Percentiles rank a stretch among this genome's conserved stretches.
phyloP scores from a whole-genome alignment of 2,888 invertebrate species.

The Ichneumon xanthorius region DNA sequence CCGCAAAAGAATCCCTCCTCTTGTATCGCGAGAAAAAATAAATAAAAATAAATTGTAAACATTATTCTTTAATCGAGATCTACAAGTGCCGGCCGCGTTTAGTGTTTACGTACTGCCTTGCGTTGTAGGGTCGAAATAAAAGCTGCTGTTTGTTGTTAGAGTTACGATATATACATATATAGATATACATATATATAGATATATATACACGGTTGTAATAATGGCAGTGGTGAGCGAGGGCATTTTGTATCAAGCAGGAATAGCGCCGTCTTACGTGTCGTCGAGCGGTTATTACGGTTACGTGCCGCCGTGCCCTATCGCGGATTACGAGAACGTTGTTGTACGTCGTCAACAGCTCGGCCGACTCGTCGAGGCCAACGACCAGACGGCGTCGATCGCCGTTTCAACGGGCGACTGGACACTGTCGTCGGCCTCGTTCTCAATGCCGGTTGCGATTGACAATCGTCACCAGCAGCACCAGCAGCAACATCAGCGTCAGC shows the following conservation, averaged over 20 bases:
- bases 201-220: conserved; percentile 19
- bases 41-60: neutral
- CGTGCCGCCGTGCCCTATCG: conserved; percentile 74
- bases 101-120: neutral
- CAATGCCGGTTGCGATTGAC: conserved; percentile 37
- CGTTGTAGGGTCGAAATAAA: neutral
- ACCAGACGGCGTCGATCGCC: conserved; percentile 38
- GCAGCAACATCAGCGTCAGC: conserved; percentile 47
- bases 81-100: conserved; percentile 19
- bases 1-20: neutral
- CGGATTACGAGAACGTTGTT: conserved; percentile 63
- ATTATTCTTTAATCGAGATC: neutral
- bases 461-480: conserved; percentile 54
- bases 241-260: conserved; percentile 70
- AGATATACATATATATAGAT: conserved; percentile 14
- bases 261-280: conserved; percentile 76
- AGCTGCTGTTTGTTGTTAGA: conserved; percentile 1
- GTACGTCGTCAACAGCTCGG: conserved; percentile 43
- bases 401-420: conserved; percentile 33
- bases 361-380: conserved; percentile 60
- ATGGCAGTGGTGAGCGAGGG: conserved; percentile 77
- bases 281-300: conserved; percentile 81
- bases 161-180: neutral
- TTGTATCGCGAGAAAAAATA: neutral
- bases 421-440: conserved; percentile 15